Evolutionary conservation across 1,140 invertebrate genomes (phyloP), one percentile per base, ranked within the genome.

Genomic region (Limonius californicus): DNA sequence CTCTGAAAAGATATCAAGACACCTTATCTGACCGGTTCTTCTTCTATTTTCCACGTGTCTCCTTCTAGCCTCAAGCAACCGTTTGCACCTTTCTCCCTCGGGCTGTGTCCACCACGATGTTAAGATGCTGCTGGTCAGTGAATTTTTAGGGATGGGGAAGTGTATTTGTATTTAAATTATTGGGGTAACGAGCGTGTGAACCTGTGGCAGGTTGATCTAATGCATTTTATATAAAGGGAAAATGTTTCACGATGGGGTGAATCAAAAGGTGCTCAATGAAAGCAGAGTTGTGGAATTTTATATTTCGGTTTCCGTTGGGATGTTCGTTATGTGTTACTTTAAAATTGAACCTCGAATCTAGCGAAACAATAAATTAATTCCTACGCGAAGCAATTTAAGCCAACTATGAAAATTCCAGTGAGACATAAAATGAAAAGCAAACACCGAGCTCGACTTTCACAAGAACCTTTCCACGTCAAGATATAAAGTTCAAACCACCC

Each of bases 131-230:
- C 23, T 63, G 42, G 57, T 58, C 42, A 39, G 20, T 42, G 30
- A 16, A 30, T 42, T 55, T 50, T 32, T 15, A 63, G 58, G 65
- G 66, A 70, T 68, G 63, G 68, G 68, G 70, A 70, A 72, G 68
- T 70, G 54, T 58, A 57, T 57, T 53, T 27, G 55, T 60, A 63
- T 55, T 57, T 27, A 45, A 67, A 60, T 67, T 60, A 57, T 57
- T 62, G 62, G 63, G 45, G 70, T 67, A 67, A 61, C 65, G 60
- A 64, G 60, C 68, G 71, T 72, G 71, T 70, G 71, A 72, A 72
- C 63, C 47, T 35, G 19, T 30, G 32, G 63, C 71, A 72, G 71
- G 71, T 72, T 72, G 71, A 68, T 71, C 57, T 57, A 57, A 57
- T 30, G 45, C 63, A 69, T 70, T 72, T 72, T 71, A 69, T 70